A percentile compares a stretch with the other conserved stretches of the same genome.
Evolutionary conservation across 2,113 vertebrate genomes (phyloP).

Genomic region (Ancistrus triradiatus): DNA sequence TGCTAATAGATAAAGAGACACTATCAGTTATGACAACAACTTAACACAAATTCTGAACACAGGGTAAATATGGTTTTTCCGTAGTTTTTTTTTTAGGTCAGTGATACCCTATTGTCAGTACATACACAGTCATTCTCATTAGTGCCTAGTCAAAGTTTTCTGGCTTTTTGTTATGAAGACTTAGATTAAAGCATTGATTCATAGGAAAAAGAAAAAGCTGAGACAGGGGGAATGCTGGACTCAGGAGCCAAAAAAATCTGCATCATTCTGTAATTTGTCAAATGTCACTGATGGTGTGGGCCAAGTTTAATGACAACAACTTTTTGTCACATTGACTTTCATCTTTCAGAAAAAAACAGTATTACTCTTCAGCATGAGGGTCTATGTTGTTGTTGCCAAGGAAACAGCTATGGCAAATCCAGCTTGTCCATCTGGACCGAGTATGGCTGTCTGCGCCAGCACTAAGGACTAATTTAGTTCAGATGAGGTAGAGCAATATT

Average conservation of each 20-base stretch:
- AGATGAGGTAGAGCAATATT: constrained; percentile 75
- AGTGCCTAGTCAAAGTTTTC: not conserved
- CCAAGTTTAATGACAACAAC: too few species aligned
- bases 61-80: too few species aligned
- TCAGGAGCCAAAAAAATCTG: not conserved
- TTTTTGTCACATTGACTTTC: too few species aligned
- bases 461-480: constrained; percentile 72
- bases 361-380: constrained; percentile 21
- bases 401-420: constrained; percentile 57
- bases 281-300: too few species aligned
- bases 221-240: not conserved
- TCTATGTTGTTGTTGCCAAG: constrained; percentile 54
- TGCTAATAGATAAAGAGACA: too few species aligned
- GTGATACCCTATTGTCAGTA: too few species aligned
- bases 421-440: constrained; percentile 65
- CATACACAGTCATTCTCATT: not conserved
- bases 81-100: too few species aligned
- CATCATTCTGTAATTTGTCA: constrained; percentile 1
- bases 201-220: not conserved
- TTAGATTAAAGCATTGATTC: not conserved
- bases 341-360: constrained; percentile 9
- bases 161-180: constrained; percentile 1
- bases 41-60: too few species aligned
- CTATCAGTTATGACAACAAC: too few species aligned
- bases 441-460: constrained; percentile 60